Base-by-base conservation (phyloP, 2,888 invertebrate species). In the Pterostichus niger region DNA sequence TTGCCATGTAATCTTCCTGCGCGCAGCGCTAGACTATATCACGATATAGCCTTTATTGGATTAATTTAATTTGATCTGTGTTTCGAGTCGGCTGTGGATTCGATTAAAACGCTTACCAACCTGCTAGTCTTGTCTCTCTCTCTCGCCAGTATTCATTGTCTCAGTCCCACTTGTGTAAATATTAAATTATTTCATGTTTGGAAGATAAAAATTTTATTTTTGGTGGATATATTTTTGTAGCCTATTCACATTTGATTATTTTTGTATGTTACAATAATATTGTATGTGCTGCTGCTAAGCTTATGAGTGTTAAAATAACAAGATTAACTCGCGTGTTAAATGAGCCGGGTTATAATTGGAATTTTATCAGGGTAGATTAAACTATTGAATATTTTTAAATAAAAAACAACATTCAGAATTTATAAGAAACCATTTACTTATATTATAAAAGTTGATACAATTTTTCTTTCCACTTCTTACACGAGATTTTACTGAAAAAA, bases 71-170 rank as follows among this genome's bases (percentile, higher is more conserved):
- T 82, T 75, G 82, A 82, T 82, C 82, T 68, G 82, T 82, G 82
- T 82, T 82, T 82, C 82, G 82, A 82, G 82, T 75, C 82, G 46
- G 77, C 77, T 83, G 76, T 77, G 77, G 64, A 83, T 83, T 68
- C 77, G 77, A 83, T 83, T 83, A 83, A 83, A 77, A 77, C 68
- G 83, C 77, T 83, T 77, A 83, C 83, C 75, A 49, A 52, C 49
- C 52, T 86, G 84, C 84, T 85, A 84, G 85, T 85, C 85, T 85
- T 86, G 84, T 85, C 86, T 86, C 85, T 85, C 85, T 85, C 85
- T 84, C 84, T 84, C 85, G 84, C 83, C 81, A 79, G 84, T 9
- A 46, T 46, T 82, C 84, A 71, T 75, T 46, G 35, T 59, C 77
- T 77, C 77, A 9, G 59, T 77, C n/a, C 15, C 77, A 33, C 75